These are phyloP conservation scores for Apis florea DNA, from an alignment of 1,140 invertebrate species.

Conservation along the genomic window DNA sequence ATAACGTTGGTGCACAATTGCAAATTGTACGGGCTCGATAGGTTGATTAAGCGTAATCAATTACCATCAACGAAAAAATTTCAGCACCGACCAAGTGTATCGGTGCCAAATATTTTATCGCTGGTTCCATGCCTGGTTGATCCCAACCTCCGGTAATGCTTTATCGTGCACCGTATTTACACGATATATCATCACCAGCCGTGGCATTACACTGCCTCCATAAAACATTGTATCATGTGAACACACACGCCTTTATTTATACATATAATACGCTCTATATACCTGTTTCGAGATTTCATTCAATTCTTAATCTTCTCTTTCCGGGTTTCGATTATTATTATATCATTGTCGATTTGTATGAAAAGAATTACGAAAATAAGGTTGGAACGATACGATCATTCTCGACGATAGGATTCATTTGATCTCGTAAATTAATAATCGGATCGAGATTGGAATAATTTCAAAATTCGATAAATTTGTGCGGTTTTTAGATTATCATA, in stretches of 20 bases:
- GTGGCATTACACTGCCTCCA: background rate
- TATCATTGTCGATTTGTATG: background rate
- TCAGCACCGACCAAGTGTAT: background rate
- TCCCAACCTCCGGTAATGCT: background rate
- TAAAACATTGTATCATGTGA: background rate
- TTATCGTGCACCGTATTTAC: background rate
- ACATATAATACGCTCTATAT: background rate
- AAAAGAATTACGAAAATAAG: too few species aligned
- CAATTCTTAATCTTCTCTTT: too few species aligned
- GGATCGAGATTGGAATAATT: too few species aligned
- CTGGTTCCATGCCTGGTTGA: background rate
- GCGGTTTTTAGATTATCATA: too few species aligned
- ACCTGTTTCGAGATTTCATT: background rate
- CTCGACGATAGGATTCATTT: too few species aligned
- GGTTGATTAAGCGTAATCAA: background rate
- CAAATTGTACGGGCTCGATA: background rate
- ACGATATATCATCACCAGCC: background rate
- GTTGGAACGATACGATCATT: too few species aligned
- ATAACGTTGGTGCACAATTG: background rate
- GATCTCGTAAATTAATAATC: too few species aligned
- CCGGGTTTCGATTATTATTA: background rate
- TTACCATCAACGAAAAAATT: background rate
- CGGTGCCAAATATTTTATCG: constrained; percentile 6
- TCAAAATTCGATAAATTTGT: too few species aligned
- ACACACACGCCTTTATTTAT: background rate